Evolutionary conservation across 2,113 vertebrate genomes (phyloP).

Genomic region (Pelobates fuscus): DNA sequence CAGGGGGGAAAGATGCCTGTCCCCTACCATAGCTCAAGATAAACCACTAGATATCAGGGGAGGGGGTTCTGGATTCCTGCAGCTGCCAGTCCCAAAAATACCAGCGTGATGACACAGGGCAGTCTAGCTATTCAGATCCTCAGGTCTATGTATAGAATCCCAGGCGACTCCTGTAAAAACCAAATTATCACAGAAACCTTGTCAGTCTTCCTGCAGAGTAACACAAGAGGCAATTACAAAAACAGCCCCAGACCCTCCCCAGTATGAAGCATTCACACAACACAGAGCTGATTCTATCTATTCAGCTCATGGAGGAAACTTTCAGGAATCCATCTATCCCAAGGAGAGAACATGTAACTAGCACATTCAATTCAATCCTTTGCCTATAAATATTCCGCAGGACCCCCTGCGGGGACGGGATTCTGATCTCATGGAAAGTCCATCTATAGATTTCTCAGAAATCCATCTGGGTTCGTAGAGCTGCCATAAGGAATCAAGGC

Average conservation of each 20-base stretch:
- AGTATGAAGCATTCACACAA: not conserved
- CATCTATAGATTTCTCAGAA: conserved; percentile 35
- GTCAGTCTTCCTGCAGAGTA: not conserved
- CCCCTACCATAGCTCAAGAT: not conserved
- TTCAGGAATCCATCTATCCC: not conserved
- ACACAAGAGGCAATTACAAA: not conserved
- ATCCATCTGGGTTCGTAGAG: conserved; percentile 2
- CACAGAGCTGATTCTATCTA: not conserved
- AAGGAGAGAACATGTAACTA: no score
- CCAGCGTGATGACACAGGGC: conserved; percentile 8
- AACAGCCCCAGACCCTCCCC: not conserved
- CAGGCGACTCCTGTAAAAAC: not conserved
- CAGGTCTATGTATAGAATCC: conserved; percentile 32
- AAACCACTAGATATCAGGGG: not conserved
- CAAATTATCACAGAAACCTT: not conserved
- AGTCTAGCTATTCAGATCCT: conserved; percentile 23
- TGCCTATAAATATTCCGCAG: conserved; percentile 20
- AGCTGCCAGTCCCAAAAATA: conserved; percentile 44
- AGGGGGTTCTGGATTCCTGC: conserved; percentile 5
- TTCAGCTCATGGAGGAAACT: not conserved
- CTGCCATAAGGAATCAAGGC: not conserved
- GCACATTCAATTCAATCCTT: no score
- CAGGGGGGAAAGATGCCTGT: not conserved
- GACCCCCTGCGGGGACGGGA: not conserved
- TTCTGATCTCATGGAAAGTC: conserved; percentile 34